These are phyloP conservation scores for Halcyon chelicuti DNA, from an alignment of 2,797 vertebrate species.

Conservation along the genomic window DNA sequence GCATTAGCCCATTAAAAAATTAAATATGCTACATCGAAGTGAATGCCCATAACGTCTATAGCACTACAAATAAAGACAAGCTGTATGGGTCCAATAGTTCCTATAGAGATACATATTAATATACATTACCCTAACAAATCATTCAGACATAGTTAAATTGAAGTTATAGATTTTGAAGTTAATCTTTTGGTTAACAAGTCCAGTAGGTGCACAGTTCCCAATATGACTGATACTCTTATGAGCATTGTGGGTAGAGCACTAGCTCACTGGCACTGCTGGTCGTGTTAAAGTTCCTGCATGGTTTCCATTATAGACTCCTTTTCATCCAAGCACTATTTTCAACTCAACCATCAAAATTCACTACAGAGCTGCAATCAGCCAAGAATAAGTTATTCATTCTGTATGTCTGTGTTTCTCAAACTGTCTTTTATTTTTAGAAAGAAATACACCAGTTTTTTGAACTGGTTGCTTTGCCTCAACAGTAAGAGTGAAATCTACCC, in stretches of 20 bases:
- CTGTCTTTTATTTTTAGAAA: neutral
- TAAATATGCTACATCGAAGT: slow-evolving; percentile 17
- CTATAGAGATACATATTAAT: neutral
- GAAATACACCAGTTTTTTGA: neutral
- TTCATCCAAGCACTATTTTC: slow-evolving; percentile 13
- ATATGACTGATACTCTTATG: neutral
- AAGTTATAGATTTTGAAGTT: neutral
- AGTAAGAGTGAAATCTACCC: neutral
- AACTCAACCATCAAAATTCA: neutral
- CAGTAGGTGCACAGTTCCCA: neutral
- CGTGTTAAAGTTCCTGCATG: neutral
- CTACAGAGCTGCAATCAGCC: neutral
- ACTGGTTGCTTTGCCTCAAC: neutral
- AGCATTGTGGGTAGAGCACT: neutral
- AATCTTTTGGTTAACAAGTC: neutral
- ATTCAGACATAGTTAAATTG: neutral
- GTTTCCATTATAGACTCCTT: slow-evolving; percentile 18
- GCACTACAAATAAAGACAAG: slow-evolving; percentile 1
- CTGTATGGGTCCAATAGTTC: neutral
- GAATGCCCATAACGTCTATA: neutral
- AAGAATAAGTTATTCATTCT: neutral
- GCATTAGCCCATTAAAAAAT: slow-evolving; percentile 9
- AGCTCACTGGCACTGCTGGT: neutral
- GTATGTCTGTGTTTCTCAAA: neutral
- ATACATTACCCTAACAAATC: neutral